Evolutionary conservation across 2,113 vertebrate genomes (phyloP).

Genomic region (Paradisaea rubra): DNA sequence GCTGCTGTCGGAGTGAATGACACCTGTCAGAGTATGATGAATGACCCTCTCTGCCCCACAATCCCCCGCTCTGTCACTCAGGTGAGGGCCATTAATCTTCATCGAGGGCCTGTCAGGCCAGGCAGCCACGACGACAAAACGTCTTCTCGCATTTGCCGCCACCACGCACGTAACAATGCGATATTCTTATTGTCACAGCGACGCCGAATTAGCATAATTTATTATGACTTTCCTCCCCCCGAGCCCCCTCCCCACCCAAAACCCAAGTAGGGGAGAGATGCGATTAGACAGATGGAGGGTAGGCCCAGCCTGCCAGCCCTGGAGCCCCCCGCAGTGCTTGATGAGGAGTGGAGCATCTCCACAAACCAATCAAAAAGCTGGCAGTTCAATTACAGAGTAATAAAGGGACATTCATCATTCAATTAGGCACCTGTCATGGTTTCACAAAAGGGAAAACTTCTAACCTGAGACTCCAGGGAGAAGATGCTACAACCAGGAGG

Average conservation of each 20-base stretch:
- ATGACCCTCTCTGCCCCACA: constrained; percentile 94
- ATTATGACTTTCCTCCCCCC: constrained; percentile 75
- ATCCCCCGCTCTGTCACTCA: constrained; percentile 96
- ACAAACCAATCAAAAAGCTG: constrained; percentile 85
- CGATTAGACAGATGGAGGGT: constrained; percentile 94
- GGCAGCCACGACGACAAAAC: constrained; percentile 71
- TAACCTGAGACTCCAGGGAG: constrained; percentile 79
- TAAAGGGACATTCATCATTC: constrained; percentile 99
- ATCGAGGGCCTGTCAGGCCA: constrained; percentile 87
- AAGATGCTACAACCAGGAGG: constrained; percentile 75
- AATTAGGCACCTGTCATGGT: constrained; percentile 98
- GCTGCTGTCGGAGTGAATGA: constrained; percentile 88
- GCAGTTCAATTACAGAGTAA: constrained; percentile 95
- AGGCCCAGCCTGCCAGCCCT: constrained; percentile 80
- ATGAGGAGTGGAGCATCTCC: constrained; percentile 71
- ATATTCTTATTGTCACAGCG: constrained; percentile 73
- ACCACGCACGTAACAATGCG: constrained; percentile 59
- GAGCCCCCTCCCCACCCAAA: constrained; percentile 56
- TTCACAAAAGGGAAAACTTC: constrained; percentile 87
- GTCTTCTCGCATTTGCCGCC: constrained; percentile 63
- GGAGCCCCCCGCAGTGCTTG: constrained; percentile 73
- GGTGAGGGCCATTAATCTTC: constrained; percentile 98
- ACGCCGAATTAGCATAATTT: constrained; percentile 87
- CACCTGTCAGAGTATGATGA: constrained; percentile 99
- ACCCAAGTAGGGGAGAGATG: constrained; percentile 72